Evolutionary conservation across 1,140 invertebrate genomes (phyloP).

Genomic region (Micrasema minimum): DNA sequence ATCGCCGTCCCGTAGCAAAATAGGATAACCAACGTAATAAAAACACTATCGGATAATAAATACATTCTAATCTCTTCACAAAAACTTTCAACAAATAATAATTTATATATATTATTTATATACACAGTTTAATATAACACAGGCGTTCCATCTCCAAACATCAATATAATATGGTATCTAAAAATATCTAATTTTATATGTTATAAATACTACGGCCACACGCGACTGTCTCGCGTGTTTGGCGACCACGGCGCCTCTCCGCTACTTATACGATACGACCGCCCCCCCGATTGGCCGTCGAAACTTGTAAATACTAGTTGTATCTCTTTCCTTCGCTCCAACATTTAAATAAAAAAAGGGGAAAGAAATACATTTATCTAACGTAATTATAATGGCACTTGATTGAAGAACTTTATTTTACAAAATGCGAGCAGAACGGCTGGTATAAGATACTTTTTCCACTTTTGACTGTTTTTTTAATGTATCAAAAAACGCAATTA

Average conservation of each 20-base stretch:
- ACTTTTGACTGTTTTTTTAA: too few relatives aligned
- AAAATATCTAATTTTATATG: slow-evolving; percentile 23
- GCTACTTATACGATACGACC: slow-evolving; percentile 1
- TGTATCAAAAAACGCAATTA: too few relatives aligned
- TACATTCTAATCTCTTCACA: slow-evolving; percentile 9
- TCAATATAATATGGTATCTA: slow-evolving; percentile 26
- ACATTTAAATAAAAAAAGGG: not conserved
- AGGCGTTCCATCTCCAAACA: slow-evolving; percentile 14
- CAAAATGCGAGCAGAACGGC: too few relatives aligned
- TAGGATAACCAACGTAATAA: not conserved
- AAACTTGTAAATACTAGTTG: slow-evolving; percentile 1
- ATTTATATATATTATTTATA: slow-evolving; percentile 2
- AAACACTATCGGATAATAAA: not conserved
- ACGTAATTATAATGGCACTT: slow-evolving; percentile 23
- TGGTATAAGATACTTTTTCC: too few relatives aligned
- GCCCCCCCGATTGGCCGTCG: not conserved
- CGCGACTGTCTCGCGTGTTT: not conserved
- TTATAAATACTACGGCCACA: slow-evolving; percentile 4
- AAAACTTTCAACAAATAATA: slow-evolving; percentile 15
- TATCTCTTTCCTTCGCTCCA: too few relatives aligned
- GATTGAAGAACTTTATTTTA: slow-evolving; percentile 17
- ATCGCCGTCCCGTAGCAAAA: too few relatives aligned
- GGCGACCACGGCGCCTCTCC: slow-evolving; percentile 1
- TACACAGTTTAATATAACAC: slow-evolving; percentile 3
- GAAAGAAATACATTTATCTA: not conserved